Evolutionary conservation across 2,113 vertebrate genomes (phyloP), one percentile per base, ranked within the genome.

Genomic region (Epinephelus moara): DNA sequence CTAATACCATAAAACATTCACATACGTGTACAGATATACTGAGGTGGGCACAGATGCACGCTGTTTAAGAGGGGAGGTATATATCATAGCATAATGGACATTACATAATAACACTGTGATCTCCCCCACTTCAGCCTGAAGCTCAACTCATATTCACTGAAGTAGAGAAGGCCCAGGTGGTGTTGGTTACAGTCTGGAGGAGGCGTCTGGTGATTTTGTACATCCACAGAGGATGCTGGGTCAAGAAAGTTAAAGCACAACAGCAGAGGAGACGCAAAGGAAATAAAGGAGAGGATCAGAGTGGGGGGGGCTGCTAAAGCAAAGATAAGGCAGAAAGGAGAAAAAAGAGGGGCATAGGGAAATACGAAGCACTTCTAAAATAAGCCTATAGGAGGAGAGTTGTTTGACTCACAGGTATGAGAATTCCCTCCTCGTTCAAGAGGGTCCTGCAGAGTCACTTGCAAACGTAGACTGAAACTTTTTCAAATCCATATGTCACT

Each of bases 301-400:
- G 50, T 18, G 45, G 78, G 40, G 27, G 11, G 17, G 64, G 27
- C 3, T 3, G 27, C 69, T 74, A 45, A 82, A 62, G 50, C 53
- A 71, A 70, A 77, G 53, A 89, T 77, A 75, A 70, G 11, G 30
- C n/a, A 60, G 45, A 64, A 14, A 42, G 18, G 27, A 66, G 15
- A 71, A 70, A 47, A 57, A 40, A 45, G 3, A 19, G 37, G 49
- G 6, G 8, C 23, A 27, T 19, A 40, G 33, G 47, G 57, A 82
- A 81, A 88, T 82, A 84, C 68, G 15, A 61, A 71, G 50, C 70
- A n/a, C 62, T 75, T 79, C 27, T 71, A 25, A 74, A 77, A 79
- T 69, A 42, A 83, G 61, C 45, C 56, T 71, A 37, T 63, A 57
- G 77, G 68, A 74, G 19, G 47, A 75, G 52, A 78, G 30, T 73